Evolutionary conservation across 53 echinoderm and acorn worm species (phyloP).

Genomic region (Echinometra lucunter): DNA sequence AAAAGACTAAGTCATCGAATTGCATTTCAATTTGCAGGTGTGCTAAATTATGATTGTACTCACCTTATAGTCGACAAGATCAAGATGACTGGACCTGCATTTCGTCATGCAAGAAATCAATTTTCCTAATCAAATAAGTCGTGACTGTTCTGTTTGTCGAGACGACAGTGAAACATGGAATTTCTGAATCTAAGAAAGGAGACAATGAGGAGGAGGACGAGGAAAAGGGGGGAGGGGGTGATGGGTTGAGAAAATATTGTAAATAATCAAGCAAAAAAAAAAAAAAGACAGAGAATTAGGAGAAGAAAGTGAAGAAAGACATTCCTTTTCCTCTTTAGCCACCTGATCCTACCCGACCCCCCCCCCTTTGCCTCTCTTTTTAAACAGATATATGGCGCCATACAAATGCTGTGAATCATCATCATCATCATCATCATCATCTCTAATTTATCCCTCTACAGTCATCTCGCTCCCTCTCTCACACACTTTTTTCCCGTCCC

Average conservation of each 20-base stretch:
- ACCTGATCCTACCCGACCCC: too few species aligned
- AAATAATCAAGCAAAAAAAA: neutral
- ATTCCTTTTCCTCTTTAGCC: too few species aligned
- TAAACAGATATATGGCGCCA: too few species aligned
- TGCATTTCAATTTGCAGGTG: neutral
- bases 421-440: neutral
- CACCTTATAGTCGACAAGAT: neutral
- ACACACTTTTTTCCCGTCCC: too few species aligned
- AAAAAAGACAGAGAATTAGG: neutral
- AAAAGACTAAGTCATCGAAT: neutral
- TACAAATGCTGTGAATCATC: too few species aligned
- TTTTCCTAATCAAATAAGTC: conserved; percentile 53
- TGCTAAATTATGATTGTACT: neutral
- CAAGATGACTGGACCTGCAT: neutral
- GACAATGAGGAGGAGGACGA: neutral
- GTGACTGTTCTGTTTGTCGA: conserved; percentile 10
- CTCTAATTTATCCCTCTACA: too few species aligned
- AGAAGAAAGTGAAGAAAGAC: too few species aligned
- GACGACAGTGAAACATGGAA: neutral
- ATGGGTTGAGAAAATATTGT: neutral
- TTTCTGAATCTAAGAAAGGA: neutral
- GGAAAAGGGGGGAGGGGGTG: neutral
- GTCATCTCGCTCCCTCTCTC: too few species aligned
- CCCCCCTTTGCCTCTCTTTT: neutral
- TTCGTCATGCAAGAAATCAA: conserved; percentile 24